These are phyloP conservation scores for Rhogogaster chlorosoma DNA, from an alignment of 2,888 invertebrate genomes.

Conservation along the genomic window DNA sequence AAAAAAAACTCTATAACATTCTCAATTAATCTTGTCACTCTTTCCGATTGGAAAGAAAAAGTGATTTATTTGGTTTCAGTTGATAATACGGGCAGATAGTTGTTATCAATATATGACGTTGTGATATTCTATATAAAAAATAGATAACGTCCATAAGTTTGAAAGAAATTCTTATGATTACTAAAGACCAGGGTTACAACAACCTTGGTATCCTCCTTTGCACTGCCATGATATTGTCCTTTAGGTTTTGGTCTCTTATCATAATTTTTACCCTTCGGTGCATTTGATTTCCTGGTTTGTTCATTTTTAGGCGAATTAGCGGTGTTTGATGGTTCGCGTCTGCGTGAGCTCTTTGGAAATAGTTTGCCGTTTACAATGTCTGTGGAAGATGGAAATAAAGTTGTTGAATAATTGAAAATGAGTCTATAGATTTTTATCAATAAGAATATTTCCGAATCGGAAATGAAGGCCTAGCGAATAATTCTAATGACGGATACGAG, in stretches of 20 bases:
- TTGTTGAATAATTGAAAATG: neutral
- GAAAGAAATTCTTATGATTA: conserved; percentile 35
- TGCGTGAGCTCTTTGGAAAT: conserved; percentile 80
- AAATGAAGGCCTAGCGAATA: neutral
- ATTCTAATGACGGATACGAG: neutral
- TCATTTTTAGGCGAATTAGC: conserved; percentile 81
- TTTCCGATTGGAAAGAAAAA: neutral
- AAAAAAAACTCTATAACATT: neutral
- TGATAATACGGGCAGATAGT: neutral
- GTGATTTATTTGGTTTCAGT: neutral
- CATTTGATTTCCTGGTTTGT: conserved; percentile 84
- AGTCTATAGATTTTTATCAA: neutral
- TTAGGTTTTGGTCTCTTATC: conserved; percentile 87
- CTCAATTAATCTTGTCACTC: neutral
- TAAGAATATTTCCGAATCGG: neutral
- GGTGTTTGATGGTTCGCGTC: conserved; percentile 82
- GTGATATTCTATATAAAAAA: neutral
- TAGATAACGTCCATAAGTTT: conserved; percentile 29
- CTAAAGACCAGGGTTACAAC: conserved; percentile 29
- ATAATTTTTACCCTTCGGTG: conserved; percentile 84
- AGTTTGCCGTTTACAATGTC: conserved; percentile 70
- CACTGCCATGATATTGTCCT: conserved; percentile 82
- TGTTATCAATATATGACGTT: conserved; percentile 6
- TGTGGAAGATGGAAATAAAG: conserved; percentile 54
- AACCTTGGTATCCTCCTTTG: conserved; percentile 86